Evolutionary conservation across 2,113 vertebrate genomes (phyloP).

Genomic region (Thermophis baileyi): DNA sequence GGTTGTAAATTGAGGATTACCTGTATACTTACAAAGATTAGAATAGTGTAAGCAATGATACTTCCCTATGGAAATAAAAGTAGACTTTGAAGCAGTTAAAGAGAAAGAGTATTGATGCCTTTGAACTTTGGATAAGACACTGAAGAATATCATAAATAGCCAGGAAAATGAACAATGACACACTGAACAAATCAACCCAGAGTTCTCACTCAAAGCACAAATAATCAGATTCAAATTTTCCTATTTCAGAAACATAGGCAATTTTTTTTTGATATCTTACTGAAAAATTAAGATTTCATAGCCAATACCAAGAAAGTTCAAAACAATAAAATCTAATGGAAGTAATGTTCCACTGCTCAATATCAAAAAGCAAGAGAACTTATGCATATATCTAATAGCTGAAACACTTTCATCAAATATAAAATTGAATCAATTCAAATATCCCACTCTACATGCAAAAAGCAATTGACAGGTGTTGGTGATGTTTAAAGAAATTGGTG

Average conservation of each 20-base stretch:
- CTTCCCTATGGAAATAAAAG: not conserved
- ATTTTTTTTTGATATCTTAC: not conserved
- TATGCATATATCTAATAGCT: not conserved
- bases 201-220: not conserved
- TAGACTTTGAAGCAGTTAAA: not conserved
- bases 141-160: not conserved
- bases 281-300: constrained; percentile 1
- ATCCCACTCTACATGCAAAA: not conserved
- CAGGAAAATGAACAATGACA: not conserved
- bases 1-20: not conserved
- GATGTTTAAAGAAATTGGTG: not conserved
- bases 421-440: not conserved
- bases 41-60: not conserved
- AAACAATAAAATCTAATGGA: not conserved
- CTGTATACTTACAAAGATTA: not conserved
- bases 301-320: not conserved
- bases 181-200: not conserved
- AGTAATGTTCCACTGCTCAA: not conserved
- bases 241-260: not conserved
- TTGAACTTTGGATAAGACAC: not conserved
- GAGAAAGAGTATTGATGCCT: not conserved
- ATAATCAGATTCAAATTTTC: not conserved
- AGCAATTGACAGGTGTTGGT: not conserved
- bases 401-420: not conserved
- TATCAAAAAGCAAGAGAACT: not conserved